These are phyloP conservation scores for Hozukius guyotensis DNA, from an alignment of 2,797 vertebrate genomes.

Conservation along the genomic window DNA sequence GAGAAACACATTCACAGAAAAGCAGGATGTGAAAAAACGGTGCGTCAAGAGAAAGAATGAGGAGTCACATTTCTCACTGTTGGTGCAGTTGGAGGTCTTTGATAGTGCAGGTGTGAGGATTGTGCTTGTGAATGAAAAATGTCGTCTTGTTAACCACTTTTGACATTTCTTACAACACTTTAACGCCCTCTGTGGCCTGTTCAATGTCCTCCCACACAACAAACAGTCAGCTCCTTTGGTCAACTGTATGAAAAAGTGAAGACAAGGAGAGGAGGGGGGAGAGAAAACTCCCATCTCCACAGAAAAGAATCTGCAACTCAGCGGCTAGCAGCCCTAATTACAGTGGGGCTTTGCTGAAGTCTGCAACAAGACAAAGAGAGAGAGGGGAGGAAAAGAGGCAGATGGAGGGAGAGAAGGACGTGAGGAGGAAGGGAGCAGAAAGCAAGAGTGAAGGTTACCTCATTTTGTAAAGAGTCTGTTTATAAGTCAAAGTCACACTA, in stretches of 20 bases:
- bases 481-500: slow-evolving; percentile 47
- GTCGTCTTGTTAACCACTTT: neutral
- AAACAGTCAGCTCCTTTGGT: slow-evolving; percentile 57
- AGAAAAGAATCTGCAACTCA: slow-evolving; percentile 84
- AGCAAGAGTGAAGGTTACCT: slow-evolving; percentile 50
- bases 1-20: slow-evolving; percentile 44
- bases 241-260: slow-evolving; percentile 54
- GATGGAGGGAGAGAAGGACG: slow-evolving; percentile 13
- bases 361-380: slow-evolving; percentile 77
- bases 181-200: slow-evolving; percentile 17
- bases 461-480: slow-evolving; percentile 67
- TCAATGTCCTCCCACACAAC: slow-evolving; percentile 26
- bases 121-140: neutral
- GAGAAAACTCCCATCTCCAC: slow-evolving; percentile 66
- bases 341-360: slow-evolving; percentile 85
- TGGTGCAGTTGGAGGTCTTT: slow-evolving; percentile 36
- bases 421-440: slow-evolving; percentile 7
- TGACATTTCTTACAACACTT: neutral
- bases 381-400: slow-evolving; percentile 21
- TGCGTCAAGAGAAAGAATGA: slow-evolving; percentile 21
- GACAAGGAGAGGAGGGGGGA: neutral
- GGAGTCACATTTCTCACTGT: slow-evolving; percentile 40
- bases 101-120: slow-evolving; percentile 57
- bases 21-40: slow-evolving; percentile 45
- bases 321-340: slow-evolving; percentile 84